Evolutionary conservation across 2,888 invertebrate genomes (phyloP), one percentile per base, ranked within the genome.

Genomic region (Lysandra bellargus): DNA sequence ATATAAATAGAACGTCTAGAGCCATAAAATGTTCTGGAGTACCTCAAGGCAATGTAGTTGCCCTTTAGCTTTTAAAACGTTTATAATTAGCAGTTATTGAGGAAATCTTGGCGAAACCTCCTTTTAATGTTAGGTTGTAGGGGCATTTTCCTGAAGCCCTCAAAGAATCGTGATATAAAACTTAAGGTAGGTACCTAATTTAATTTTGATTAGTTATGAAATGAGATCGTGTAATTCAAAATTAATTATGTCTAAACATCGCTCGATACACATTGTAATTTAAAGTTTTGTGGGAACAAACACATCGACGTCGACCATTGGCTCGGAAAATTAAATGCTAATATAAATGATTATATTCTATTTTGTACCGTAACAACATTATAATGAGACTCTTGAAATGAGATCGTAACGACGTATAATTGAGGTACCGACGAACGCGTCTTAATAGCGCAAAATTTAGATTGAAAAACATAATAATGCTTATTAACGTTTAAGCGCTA

Each of bases 301-400:
- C 82, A 83, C 81, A 84, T 84, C 83, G 82, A 82, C 82, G 85
- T 87, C 87, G 87, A 87, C 87, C 92, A 88, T 88, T 91, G 87
- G 91, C 86, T 90, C 89, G 90, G 91, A 88, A 93, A 93, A 94
- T 93, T 92, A 94, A 93, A 94, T 94, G 94, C 92, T 94, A 93
- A 94, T 94, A 92, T 87, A 88, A 89, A 92, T 91, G 87, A 91
- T 91, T 90, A 91, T 91, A 90, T 89, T 88, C 88, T 87, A 88
- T 89, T 89, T 89, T 85, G 88, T 90, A 88, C 87, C 87, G 85
- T 94, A 94, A 94, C 91, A 91, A 90, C 91, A 89, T 92, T 92
- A 85, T 85, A 85, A 85, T 85, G 83, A 85, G 83, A 82, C 79
- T 80, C 73, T 60, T 23, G 75, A 64, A 75, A 76, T 76, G 76